Conservation (phyloP, 30 jellyfish, hydroid and myxozoan genomes). For the Nemopilema nomurai region DNA sequence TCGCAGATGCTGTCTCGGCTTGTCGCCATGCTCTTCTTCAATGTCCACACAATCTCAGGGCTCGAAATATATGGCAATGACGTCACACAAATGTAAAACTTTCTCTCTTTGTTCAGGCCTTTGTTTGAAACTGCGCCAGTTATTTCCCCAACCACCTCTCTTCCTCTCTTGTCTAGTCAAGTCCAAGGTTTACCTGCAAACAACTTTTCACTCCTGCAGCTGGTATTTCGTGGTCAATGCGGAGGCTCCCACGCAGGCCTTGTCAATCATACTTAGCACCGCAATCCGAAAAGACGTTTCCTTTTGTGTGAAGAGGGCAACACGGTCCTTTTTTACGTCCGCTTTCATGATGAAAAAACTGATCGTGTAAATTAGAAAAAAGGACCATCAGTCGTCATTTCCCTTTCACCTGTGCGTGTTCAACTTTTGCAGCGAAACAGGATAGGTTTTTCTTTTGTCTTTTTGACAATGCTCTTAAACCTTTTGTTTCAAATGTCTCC, state of each 20-base stretch:
- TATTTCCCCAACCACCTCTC: background rate
- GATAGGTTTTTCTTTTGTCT: background rate
- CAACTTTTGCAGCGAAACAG: background rate
- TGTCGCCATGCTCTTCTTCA: conserved; percentile 32
- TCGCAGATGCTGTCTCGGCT: conserved; percentile 18
- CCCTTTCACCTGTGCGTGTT: background rate
- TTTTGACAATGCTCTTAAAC: background rate
- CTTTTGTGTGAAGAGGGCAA: too few relatives aligned
- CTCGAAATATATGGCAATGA: background rate
- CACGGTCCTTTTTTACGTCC: background rate
- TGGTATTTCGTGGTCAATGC: background rate
- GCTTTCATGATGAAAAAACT: background rate
- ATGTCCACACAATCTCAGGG: background rate
- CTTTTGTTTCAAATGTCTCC: background rate
- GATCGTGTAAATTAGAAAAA: background rate
- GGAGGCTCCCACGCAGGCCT: background rate
- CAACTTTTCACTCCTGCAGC: background rate
- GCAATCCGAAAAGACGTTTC: too few relatives aligned
- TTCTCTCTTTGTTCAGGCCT: background rate
- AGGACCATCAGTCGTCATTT: background rate
- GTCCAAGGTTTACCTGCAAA: background rate
- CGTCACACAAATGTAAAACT: background rate
- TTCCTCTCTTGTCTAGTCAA: background rate
- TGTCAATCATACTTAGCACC: background rate
- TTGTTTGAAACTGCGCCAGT: background rate